Evolutionary conservation across 2,113 vertebrate genomes (phyloP).

Genomic region (Melanerpes formicivorus): DNA sequence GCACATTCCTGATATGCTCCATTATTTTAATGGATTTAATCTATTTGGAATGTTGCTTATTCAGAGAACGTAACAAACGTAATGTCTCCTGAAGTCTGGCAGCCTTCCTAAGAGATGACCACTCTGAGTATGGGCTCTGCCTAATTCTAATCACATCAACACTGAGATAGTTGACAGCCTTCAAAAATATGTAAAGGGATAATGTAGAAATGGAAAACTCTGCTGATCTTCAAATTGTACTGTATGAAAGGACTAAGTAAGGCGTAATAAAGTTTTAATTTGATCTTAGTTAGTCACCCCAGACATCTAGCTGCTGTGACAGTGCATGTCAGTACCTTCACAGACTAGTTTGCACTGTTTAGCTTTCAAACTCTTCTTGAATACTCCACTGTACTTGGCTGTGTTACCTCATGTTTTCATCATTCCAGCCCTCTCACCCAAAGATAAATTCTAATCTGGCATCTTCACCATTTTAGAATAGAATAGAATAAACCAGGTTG

Average conservation of each 20-base stretch:
- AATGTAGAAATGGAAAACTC: conserved; percentile 10
- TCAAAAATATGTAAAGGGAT: conserved; percentile 13
- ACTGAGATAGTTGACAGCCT: neutral
- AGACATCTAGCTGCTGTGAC: neutral
- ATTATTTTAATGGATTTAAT: conserved; percentile 69
- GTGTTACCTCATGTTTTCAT: neutral
- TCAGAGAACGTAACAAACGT: conserved; percentile 41
- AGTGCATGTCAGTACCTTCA: neutral
- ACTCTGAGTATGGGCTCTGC: neutral
- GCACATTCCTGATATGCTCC: conserved; percentile 24
- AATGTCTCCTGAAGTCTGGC: conserved; percentile 45
- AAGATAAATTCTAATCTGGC: neutral
- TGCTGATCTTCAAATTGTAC: neutral
- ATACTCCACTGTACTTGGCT: neutral
- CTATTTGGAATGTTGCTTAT: conserved; percentile 55
- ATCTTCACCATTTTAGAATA: neutral
- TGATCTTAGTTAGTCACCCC: neutral
- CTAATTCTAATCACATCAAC: neutral
- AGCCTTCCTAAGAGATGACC: neutral
- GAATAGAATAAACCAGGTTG: too few relatives aligned
- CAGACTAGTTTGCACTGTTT: neutral
- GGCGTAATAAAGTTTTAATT: neutral
- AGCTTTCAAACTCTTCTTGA: neutral
- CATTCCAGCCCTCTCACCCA: neutral
- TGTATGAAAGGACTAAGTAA: neutral